Evolutionary conservation across 2,797 vertebrate genomes (phyloP), one percentile per base, ranked within the genome.

Genomic region (Fringilla coelebs): DNA sequence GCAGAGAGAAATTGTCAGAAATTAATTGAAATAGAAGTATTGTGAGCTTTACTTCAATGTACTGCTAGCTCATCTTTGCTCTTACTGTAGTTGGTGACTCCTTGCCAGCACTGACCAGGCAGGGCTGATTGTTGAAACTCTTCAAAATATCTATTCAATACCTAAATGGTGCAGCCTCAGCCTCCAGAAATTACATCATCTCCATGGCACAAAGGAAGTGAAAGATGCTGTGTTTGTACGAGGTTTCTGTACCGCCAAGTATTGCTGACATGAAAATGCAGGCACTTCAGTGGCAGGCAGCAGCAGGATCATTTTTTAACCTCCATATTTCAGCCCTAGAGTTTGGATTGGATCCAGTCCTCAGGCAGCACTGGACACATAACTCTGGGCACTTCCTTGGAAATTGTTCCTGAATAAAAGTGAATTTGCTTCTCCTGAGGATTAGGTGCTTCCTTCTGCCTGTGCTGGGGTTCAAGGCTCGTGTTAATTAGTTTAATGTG

Each of bases 401-500:
- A 28, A 82, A 32, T 32, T 31, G 3, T 11, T 49, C 20, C 49
- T 74, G 49, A 41, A 46, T 24, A 66, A 83, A 48, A 32, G n/a
- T 0, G 0, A 22, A 26, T 60, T 58, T 84, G 15, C 10, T 63
- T 73, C 61, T 58, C 28, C 41, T 49, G 41, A 67, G 28, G 38
- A 11, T 48, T 38, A 32, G 9, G 26, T 5, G 2, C n/a, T 74
- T 0, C 0, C 16, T 74, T 63, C 24, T 19, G 32, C 3, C 0
- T 16, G 22, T 1, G 1, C 22, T 79, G 58, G 38, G 17, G 1
- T 60, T 49, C 10, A 21, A 40, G 63, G 15, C 0, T 1, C 2
- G 1, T 31, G 6, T 31, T 48, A 12, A 6, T 28, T 36, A 17
- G 8, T 78, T 46, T 20, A 48, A 48, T 28, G 22, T 4, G 9